These are phyloP conservation scores for Eonycteris spelaea DNA, from an alignment of 2,113 vertebrate species.

Conservation along the genomic window DNA sequence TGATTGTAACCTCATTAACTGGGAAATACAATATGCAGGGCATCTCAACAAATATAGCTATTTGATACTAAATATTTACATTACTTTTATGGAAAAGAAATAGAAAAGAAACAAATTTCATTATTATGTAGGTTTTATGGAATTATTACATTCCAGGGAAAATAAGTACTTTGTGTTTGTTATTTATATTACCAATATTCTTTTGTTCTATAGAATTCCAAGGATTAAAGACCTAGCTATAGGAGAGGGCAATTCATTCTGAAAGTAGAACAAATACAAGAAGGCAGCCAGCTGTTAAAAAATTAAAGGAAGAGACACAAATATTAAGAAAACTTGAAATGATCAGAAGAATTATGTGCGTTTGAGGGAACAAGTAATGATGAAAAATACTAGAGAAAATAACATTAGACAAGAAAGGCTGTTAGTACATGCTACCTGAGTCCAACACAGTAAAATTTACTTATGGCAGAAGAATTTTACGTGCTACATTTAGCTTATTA, in stretches of 20 bases:
- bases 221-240: neutral
- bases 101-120: neutral
- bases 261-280: neutral
- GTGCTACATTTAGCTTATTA: neutral
- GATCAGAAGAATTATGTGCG: neutral
- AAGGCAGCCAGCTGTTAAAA: neutral
- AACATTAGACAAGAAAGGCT: neutral
- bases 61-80: neutral
- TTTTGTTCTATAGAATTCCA: neutral
- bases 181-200: neutral
- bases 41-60: neutral
- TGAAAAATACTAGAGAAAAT: neutral
- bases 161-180: slow-evolving; percentile 18
- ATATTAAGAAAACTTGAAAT: neutral
- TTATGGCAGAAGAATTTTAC: neutral
- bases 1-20: neutral
- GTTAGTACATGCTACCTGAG: neutral
- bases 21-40: neutral
- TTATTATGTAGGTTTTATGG: neutral
- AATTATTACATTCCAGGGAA: neutral
- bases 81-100: neutral
- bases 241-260: neutral
- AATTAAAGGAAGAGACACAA: neutral
- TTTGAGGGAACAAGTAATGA: neutral
- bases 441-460: neutral